A percentile compares a stretch with the other conserved stretches of the same genome.
Evolutionary conservation across 2,888 invertebrate genomes (phyloP).

Genomic region (Saturnia japonica): DNA sequence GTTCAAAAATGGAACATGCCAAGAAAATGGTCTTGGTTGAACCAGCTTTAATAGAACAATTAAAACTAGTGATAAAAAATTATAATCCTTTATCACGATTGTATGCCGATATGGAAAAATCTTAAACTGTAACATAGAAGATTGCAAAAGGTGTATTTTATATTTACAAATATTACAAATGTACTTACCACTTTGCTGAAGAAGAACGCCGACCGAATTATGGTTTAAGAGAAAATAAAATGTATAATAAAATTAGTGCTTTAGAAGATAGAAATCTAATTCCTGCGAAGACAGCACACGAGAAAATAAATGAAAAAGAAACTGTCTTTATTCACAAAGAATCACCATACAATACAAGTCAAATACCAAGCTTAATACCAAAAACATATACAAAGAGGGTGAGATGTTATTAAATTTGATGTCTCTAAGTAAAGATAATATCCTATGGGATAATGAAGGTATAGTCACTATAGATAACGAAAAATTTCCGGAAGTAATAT

Average conservation of each 20-base stretch:
- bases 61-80: not conserved
- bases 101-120: conserved; percentile 1
- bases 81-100: not conserved
- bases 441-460: conserved; percentile 27
- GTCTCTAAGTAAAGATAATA: conserved; percentile 16
- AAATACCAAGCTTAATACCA: conserved; percentile 19
- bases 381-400: conserved; percentile 24
- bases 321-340: not conserved
- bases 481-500: conserved; percentile 31
- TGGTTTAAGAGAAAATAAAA: not conserved
- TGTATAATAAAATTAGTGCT: not conserved
- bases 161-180: conserved; percentile 32
- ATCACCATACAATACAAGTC: conserved; percentile 26
- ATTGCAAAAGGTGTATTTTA: conserved; percentile 31
- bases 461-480: conserved; percentile 29
- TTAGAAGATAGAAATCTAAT: not conserved
- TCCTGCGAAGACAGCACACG: not conserved
- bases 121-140: conserved; percentile 19
- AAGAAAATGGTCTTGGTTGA: not conserved
- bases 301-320: not conserved
- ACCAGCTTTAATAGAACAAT: not conserved
- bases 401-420: conserved; percentile 26
- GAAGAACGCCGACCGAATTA: conserved; percentile 21
- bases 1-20: not conserved
- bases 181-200: conserved; percentile 29